A percentile compares a stretch with the other conserved stretches of the same genome.
Conservation (phyloP, 1,140 invertebrate species). For the Nasonia vitripennis region DNA sequence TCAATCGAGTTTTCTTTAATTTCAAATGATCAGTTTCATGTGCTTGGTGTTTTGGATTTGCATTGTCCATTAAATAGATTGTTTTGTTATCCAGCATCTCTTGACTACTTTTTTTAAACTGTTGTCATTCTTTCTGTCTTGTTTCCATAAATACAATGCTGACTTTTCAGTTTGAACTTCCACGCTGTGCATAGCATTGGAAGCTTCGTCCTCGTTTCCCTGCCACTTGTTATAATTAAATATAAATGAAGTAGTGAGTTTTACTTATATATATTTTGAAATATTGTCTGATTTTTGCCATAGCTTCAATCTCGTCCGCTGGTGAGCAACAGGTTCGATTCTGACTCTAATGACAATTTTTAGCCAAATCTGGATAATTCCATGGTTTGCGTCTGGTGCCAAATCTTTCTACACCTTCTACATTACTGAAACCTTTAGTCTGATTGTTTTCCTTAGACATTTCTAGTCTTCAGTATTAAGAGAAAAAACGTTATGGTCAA, state of each 20-base stretch:
- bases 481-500: no score
- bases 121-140: slow-evolving; percentile 31
- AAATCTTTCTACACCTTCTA: neutral
- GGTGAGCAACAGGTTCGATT: slow-evolving; percentile 44
- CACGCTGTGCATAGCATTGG: slow-evolving; percentile 25
- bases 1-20: slow-evolving; percentile 25
- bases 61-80: neutral
- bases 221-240: neutral
- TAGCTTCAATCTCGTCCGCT: slow-evolving; percentile 34
- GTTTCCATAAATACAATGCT: slow-evolving; percentile 27
- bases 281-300: slow-evolving; percentile 8
- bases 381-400: neutral
- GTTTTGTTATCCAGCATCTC: neutral
- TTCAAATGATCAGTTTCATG: slow-evolving; percentile 37
- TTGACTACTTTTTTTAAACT: neutral
- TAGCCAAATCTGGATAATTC: slow-evolving; percentile 13
- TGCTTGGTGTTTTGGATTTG: neutral
- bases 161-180: slow-evolving; percentile 47
- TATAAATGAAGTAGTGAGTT: neutral
- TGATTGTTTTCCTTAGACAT: slow-evolving; percentile 38
- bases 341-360: slow-evolving; percentile 17
- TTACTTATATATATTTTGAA: neutral
- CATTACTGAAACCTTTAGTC: neutral
- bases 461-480: neutral
- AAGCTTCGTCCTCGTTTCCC: slow-evolving; percentile 2